Evolutionary conservation across 2,888 invertebrate species (phyloP), one percentile per base, ranked within the genome.

Genomic region (Chesias legatella): DNA sequence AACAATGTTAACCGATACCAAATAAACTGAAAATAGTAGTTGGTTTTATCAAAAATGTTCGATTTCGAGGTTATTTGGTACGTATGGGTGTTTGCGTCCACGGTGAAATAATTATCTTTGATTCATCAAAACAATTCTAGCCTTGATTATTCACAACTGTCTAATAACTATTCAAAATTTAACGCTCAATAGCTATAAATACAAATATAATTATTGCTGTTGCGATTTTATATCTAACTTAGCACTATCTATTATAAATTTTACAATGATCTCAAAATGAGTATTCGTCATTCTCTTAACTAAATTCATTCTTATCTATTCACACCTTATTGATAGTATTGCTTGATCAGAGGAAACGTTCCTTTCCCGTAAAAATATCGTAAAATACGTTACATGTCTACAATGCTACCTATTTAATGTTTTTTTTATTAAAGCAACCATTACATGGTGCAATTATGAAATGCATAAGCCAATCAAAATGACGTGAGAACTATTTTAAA

Each of bases 201-300:
- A 88, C 86, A 88, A 84, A 84, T 85, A 83, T 83, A 84, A 43
- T 86, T 88, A 88, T 88, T 88, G 86, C 88, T 88, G 85, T 84
- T 71, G 86, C 84, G 81, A 79, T 77, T 72, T 74, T 73, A 54
- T 28, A 26, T 20, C 31, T 45, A 35, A 31, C 40, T 48, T 38
- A 46, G 63, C 68, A 71, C 70, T 71, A 60, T 58, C 58, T 67
- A 60, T 60, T 65, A 31, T 80, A 78, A 77, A 80, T 79, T 77
- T 78, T 80, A 82, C 79, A 83, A 70, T 76, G 73, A 81, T 81
- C 83, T 84, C 79, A 79, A 80, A 80, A 75, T 82, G 84, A 84
- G 84, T 84, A 84, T 83, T 84, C 76, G 74, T 77, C 60, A 25
- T 61, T 74, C 53, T 56, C 71, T 80, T 83, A 82, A 42, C 73